Evolutionary conservation across 2,113 vertebrate genomes (phyloP).

Genomic region (Spheniscus mendiculus): DNA sequence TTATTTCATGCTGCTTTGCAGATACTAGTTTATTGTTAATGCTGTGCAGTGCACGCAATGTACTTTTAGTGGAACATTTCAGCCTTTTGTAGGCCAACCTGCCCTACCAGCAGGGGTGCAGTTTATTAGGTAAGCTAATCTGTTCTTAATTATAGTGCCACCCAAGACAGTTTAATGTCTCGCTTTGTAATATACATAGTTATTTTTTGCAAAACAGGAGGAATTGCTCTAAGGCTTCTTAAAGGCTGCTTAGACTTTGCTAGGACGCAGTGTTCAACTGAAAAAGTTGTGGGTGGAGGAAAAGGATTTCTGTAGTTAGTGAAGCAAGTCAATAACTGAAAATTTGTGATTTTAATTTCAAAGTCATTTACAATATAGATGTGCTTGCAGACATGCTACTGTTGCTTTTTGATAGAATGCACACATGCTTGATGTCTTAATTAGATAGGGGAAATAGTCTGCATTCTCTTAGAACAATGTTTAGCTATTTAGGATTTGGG

Average conservation of each 20-base stretch:
- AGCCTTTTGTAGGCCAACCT: not conserved
- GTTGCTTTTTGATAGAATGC: not conserved
- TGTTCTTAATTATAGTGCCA: not conserved
- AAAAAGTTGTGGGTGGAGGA: not conserved
- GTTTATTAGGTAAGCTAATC: not conserved
- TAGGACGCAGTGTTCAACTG: not conserved
- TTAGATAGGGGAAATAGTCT: not conserved
- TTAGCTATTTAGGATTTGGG: not conserved
- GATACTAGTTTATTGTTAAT: not conserved
- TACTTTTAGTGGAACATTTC: not conserved
- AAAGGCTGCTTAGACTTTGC: not conserved
- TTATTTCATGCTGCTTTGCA: not conserved
- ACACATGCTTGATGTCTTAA: not conserved
- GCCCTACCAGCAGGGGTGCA: not conserved
- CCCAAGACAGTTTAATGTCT: not conserved
- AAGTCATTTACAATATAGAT: not conserved
- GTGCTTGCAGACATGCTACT: not conserved
- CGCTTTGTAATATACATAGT: not conserved
- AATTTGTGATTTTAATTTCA: slow-evolving; percentile 1
- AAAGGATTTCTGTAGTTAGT: not conserved
- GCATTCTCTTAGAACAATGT: not conserved
- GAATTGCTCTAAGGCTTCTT: not conserved
- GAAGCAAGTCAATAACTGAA: not conserved
- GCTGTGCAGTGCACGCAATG: not conserved
- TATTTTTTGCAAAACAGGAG: not conserved